These are phyloP conservation scores for Eriosoma lanigerum DNA, from an alignment of 1,140 invertebrate genomes.

Conservation along the genomic window DNA sequence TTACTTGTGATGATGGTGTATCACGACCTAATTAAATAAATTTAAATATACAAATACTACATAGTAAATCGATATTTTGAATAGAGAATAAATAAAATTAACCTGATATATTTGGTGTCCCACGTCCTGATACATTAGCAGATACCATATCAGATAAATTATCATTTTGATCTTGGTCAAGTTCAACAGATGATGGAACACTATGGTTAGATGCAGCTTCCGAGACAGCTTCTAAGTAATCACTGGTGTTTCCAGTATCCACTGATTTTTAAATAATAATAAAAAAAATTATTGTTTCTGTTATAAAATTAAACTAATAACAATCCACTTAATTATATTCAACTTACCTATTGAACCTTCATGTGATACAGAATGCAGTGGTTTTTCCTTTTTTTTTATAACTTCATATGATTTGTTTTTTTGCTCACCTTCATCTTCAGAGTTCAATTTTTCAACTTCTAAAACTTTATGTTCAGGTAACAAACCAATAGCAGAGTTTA, in stretches of 20 bases:
- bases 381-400: conserved; percentile 40
- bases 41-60: not conserved
- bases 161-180: conserved; percentile 83
- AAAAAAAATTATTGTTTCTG: not conserved
- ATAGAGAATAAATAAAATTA: conserved; percentile 56
- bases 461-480: conserved; percentile 42
- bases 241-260: conserved; percentile 76
- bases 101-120: conserved; percentile 88
- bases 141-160: conserved; percentile 94
- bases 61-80: too few species aligned
- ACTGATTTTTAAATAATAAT: not conserved
- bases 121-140: conserved; percentile 84
- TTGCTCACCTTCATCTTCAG: conserved; percentile 26
- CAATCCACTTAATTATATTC: not conserved
- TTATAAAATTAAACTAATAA: not conserved
- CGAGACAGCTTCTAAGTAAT: conserved; percentile 91
- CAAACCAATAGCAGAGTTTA: not conserved
- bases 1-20: conserved; percentile 90
- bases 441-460: conserved; percentile 36
- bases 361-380: conserved; percentile 45
- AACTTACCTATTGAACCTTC: conserved; percentile 47
- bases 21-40: conserved; percentile 71
- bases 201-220: conserved; percentile 94
- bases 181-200: conserved; percentile 85
- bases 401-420: conserved; percentile 23